phyloP scores from a whole-genome alignment of 2,113 vertebrate genomes.

The Gadus chalcogrammus region DNA sequence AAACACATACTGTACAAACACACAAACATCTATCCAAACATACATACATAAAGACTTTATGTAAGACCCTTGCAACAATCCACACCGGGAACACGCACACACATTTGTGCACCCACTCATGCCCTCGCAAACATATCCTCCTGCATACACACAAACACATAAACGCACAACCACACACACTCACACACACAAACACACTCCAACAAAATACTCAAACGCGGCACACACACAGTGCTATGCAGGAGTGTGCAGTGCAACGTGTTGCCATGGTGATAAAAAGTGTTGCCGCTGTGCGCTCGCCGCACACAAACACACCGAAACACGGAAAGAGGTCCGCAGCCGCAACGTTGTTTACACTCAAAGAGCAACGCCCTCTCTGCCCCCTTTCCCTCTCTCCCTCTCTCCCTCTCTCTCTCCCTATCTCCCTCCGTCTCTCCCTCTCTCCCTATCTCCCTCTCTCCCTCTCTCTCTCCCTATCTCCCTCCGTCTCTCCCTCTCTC shows the following conservation, averaged over 20 bases:
- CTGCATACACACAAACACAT: no score
- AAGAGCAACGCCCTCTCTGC: constrained; percentile 4
- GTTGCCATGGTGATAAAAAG: constrained; percentile 61
- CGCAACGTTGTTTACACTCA: constrained; percentile 44
- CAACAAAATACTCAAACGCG: constrained; percentile 27
- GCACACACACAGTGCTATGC: constrained; percentile 33
- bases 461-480: no score
- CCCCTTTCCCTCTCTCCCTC: no score
- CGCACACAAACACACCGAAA: neutral
- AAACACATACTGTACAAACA: constrained; percentile 15
- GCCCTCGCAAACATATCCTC: neutral
- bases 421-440: no score
- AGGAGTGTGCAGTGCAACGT: constrained; percentile 26
- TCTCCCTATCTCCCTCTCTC: no score
- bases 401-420: no score
- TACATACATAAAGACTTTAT: no score
- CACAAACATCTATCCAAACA: neutral
- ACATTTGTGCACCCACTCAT: no score
- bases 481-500: no score
- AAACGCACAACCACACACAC: neutral
- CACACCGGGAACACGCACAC: constrained; percentile 17
- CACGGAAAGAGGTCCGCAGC: constrained; percentile 37
- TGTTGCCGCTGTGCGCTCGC: constrained; percentile 53
- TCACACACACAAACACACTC: constrained; percentile 25
- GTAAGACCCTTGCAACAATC: constrained; percentile 32